phyloP scores from a whole-genome alignment of 2,888 invertebrate genomes.

The Drosophila subquinaria region DNA sequence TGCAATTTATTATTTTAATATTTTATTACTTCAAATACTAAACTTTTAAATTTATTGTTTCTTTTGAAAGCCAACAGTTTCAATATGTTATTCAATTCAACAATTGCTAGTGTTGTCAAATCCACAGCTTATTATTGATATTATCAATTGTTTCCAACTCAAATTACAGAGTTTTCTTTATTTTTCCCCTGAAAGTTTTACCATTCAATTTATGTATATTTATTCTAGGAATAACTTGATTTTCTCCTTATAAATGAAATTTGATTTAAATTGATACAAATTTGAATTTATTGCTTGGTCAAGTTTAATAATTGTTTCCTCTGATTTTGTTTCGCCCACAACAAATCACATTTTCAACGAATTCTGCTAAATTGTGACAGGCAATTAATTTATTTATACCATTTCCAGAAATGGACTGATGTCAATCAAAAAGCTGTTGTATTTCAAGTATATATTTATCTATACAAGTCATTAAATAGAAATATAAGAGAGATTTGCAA shows the following conservation, averaged over 20 bases:
- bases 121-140: not conserved
- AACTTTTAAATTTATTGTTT: not conserved
- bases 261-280: not conserved
- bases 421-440: not conserved
- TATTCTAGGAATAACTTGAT: not conserved
- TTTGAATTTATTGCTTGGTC: not conserved
- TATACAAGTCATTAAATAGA: not conserved
- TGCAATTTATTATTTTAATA: not conserved
- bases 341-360: conserved; percentile 6
- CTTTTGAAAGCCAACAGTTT: too few species aligned
- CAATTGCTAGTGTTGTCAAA: too few species aligned
- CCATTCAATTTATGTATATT: not conserved
- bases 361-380: not conserved
- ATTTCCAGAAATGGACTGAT: not conserved
- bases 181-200: not conserved
- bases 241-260: not conserved
- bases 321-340: not conserved
- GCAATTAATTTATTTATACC: not conserved
- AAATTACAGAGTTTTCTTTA: not conserved
- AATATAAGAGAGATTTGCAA: not conserved
- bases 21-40: not conserved
- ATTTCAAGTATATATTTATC: not conserved
- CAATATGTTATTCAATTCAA: too few species aligned
- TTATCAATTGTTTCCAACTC: not conserved
- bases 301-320: not conserved